Evolutionary conservation across 1,140 invertebrate genomes (phyloP).

Genomic region (Acromyrmex charruanus): DNA sequence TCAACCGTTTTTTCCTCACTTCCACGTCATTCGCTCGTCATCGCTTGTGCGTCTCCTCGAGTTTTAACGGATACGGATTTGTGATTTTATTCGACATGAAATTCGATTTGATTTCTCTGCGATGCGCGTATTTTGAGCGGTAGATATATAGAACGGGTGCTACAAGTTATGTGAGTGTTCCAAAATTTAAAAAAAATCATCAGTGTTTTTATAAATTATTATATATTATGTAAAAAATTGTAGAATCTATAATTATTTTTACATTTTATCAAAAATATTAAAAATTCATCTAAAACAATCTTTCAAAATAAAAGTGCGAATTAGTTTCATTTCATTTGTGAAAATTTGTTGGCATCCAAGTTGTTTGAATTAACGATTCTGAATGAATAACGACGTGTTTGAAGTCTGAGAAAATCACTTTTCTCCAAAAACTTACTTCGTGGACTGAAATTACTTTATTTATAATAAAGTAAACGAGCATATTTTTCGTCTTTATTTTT

Average conservation of each 20-base stretch:
- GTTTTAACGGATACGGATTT: constrained; percentile 60
- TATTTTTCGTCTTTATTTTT: not conserved
- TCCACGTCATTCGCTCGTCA: constrained; percentile 59
- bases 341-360: not conserved
- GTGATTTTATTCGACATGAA: constrained; percentile 15
- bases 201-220: not conserved
- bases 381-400: not conserved
- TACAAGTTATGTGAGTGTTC: not conserved
- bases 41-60: constrained; percentile 17
- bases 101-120: constrained; percentile 22
- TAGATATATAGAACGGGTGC: not conserved
- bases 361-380: constrained; percentile 9
- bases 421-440: not conserved
- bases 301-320: not conserved
- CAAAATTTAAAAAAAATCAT: not conserved
- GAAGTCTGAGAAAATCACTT: not conserved
- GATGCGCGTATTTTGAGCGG: not conserved
- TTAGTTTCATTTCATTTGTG: not conserved
- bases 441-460: not conserved
- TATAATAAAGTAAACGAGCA: not conserved
- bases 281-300: not conserved
- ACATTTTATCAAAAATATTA: not conserved
- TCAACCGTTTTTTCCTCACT: constrained; percentile 76
- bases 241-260: not conserved
- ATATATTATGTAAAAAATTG: not conserved